phyloP scores from a whole-genome alignment of 2,113 vertebrate genomes.

The Solenodon paradoxus region DNA sequence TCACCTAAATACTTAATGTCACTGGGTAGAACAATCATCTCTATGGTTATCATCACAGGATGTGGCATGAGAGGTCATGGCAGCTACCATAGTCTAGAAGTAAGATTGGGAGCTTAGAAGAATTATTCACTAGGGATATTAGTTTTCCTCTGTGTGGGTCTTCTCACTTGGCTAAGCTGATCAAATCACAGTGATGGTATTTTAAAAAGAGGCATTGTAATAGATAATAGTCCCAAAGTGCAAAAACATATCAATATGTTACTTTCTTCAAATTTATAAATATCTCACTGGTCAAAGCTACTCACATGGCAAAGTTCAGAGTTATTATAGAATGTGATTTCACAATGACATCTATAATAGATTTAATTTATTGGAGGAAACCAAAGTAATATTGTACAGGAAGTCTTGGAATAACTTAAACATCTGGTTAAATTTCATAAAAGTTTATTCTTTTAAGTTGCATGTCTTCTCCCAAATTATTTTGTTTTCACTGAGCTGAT shows the following conservation, averaged over 20 bases:
- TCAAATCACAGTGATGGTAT: not conserved
- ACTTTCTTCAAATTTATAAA: not conserved
- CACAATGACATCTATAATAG: not conserved
- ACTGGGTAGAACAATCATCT: too few species aligned
- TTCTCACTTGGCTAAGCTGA: not conserved
- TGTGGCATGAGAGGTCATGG: not conserved
- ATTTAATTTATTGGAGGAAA: not conserved
- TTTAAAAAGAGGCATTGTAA: not conserved
- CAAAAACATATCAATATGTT: not conserved
- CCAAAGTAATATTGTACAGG: not conserved
- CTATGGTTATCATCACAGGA: not conserved
- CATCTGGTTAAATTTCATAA: not conserved
- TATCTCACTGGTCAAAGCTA: not conserved
- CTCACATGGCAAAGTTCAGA: not conserved
- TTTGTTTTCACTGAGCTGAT: not conserved
- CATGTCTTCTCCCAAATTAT: not conserved
- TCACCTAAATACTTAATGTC: too few species aligned
- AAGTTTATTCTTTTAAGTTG: not conserved
- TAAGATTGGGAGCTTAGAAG: not conserved
- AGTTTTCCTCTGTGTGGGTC: accelerated
- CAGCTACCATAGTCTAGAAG: accelerated
- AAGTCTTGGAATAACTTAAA: not conserved
- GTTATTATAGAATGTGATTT: not conserved
- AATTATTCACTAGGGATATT: too few species aligned
- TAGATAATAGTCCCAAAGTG: not conserved